Base-by-base conservation (phyloP, 2,797 vertebrate genomes). In the Tragelaphus eurycerus region DNA sequence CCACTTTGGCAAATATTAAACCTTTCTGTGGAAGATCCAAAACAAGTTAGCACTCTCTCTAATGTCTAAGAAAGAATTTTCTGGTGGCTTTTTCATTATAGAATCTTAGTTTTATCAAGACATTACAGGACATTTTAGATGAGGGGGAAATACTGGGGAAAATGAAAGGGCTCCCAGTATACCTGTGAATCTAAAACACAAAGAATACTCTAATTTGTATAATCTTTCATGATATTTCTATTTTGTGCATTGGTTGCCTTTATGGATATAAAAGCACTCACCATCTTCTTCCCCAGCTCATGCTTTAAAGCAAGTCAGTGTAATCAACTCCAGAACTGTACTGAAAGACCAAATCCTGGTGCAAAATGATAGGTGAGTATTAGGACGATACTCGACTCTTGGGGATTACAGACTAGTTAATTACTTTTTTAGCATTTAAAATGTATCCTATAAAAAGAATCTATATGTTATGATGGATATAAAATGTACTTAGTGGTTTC, bases 301-400 rank as follows among this genome's bases (percentile, higher is more conserved):
- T 34, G 91, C 21, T 88, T 87, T 89, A 90, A 95, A 98, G 57
- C 92, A 50, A 89, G 57, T 79, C 13, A 43, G 48, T 85, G 93
- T 97, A 15, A 62, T 90, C 46, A 86, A 90, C 48, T 86, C 55
- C n/a, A 95, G 38, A 71, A 95, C 19, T 74, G 34, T 52, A 54
- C 62, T 64, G 82, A 95, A 96, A 84, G 76, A 81, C 87, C 60
- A 84, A 91, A 71, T 96, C 6, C 31, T 97, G 90, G 92, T 96
- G 43, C 74, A 81, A 62, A 95, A 97, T n/a, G 4, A 54, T 21
- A 94, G 78, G 86, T 98, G 87, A 97, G 97, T 96, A 84, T 89
- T 91, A 95, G 94, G 55, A 82, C 34, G 52, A 85, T 29, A 85
- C 1, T 4, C 54, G 12, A 16, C 16, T 76, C 4, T 13, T 4